Evolutionary conservation across 2,888 invertebrate genomes (phyloP), one percentile per base, ranked within the genome.

Genomic region (Ichneumon xanthorius): DNA sequence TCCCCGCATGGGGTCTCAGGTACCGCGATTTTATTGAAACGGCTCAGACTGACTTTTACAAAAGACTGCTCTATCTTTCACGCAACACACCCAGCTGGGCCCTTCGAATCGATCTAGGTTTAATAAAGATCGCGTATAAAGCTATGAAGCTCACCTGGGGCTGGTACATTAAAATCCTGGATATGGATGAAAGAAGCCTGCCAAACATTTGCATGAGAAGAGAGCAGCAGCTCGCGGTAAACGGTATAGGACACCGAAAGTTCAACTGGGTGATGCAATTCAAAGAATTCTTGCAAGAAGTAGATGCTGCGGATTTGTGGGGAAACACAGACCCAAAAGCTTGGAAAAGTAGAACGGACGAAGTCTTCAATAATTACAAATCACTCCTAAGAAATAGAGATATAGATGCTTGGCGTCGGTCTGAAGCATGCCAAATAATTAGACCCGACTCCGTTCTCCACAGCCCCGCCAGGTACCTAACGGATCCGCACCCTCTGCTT

Each of bases 51-150:
- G 50, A 50, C n/a, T 50, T 50, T 16, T n/a, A 50, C n/a, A n/a
- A 50, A 50, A n/a, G 50, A n/a, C n/a, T 50, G 50, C 50, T 50
- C 50, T 50, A 50, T 5, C 50, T 50, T 16, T 50, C 50, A 50
- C 50, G 50, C 0, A 50, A 50, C 16, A 50, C 50, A 50, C 50
- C 50, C n/a, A 50, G 50, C 16, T 50, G 50, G 50, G 50, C 50
- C 50, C 50, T 50, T 50, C 4, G 50, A 50, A 50, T 50, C 50
- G 50, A 50, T 2, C 50, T 50, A n/a, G 50, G n/a, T 0, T 4
- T 50, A 50, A 50, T n/a, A 50, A 50, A n/a, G 50, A n/a, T 50
- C 50, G 50, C 50, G 50, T 50, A 50, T 4, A 50, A 50, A 50
- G 50, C 50, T 1, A 50, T 50, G n/a, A 50, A 50, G 50, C 50